These are phyloP conservation scores for Cataglyphis cursor DNA, from an alignment of 2,888 invertebrate genomes.

Conservation along the genomic window DNA sequence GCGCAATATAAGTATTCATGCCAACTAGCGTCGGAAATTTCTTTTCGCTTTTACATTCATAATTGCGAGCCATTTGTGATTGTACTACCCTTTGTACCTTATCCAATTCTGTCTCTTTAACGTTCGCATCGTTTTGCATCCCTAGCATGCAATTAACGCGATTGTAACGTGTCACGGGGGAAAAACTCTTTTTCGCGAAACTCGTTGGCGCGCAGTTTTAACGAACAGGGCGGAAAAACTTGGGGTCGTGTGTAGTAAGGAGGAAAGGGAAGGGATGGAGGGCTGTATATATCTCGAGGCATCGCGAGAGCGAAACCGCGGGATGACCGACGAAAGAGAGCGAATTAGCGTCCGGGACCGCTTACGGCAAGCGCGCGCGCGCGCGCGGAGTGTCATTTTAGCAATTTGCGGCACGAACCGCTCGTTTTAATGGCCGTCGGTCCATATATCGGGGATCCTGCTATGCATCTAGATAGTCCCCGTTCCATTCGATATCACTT, in stretches of 20 bases:
- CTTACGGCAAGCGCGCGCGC: slow-evolving; percentile 57
- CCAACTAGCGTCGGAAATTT: slow-evolving; percentile 19
- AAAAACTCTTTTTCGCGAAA: slow-evolving; percentile 20
- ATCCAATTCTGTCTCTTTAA: slow-evolving; percentile 40
- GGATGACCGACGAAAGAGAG: slow-evolving; percentile 22
- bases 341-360: slow-evolving; percentile 45
- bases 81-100: slow-evolving; percentile 20
- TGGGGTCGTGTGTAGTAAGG: background rate
- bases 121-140: slow-evolving; percentile 20
- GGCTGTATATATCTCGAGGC: background rate
- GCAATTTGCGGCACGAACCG: slow-evolving; percentile 71
- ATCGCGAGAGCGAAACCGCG: slow-evolving; percentile 7
- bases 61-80: slow-evolving; percentile 24
- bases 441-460: slow-evolving; percentile 35
- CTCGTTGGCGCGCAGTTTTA: slow-evolving; percentile 24
- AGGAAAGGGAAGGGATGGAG: background rate
- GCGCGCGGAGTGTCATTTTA: slow-evolving; percentile 74
- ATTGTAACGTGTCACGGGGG: slow-evolving; percentile 41
- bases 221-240: slow-evolving; percentile 38
- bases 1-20: background rate
- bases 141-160: slow-evolving; percentile 42
- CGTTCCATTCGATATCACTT: slow-evolving; percentile 80
- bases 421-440: slow-evolving; percentile 71
- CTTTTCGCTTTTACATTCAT: slow-evolving; percentile 13
- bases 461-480: slow-evolving; percentile 59